Conservation (phyloP, 2,113 vertebrate genomes). For the Labeo catla region DNA sequence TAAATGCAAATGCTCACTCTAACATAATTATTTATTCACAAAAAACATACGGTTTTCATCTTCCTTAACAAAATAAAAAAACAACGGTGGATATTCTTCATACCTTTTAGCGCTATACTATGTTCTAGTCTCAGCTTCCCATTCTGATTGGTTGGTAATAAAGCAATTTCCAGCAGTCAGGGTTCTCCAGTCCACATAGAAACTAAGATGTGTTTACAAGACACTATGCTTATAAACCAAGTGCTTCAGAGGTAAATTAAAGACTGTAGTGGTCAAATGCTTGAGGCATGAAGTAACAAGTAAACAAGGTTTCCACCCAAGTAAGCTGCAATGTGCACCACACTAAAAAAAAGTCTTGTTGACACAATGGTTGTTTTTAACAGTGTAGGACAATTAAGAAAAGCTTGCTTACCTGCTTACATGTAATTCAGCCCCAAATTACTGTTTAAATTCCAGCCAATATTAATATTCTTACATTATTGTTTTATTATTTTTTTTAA, state of each 20-base stretch:
- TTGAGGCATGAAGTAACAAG: background rate
- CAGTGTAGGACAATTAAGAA: background rate
- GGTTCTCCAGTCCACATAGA: background rate
- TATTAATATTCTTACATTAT: conserved; percentile 7
- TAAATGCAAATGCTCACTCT: background rate
- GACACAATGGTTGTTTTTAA: background rate
- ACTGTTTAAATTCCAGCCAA: background rate
- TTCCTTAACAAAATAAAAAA: background rate
- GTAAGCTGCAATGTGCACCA: background rate
- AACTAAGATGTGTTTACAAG: conserved; percentile 2
- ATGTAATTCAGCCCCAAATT: background rate
- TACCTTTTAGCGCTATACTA: background rate
- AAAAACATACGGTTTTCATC: background rate
- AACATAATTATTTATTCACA: background rate
- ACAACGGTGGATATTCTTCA: background rate
- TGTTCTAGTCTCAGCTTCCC: background rate
- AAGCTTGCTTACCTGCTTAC: background rate
- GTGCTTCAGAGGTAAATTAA: background rate
- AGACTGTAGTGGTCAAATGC: background rate
- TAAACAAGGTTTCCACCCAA: background rate
- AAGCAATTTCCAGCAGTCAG: background rate
- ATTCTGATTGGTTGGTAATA: background rate
- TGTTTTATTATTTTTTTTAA: background rate
- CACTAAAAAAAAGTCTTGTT: background rate
- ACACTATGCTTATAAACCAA: background rate